Conservation (phyloP, 2,888 invertebrate species). For the Protula sp. region DNA sequence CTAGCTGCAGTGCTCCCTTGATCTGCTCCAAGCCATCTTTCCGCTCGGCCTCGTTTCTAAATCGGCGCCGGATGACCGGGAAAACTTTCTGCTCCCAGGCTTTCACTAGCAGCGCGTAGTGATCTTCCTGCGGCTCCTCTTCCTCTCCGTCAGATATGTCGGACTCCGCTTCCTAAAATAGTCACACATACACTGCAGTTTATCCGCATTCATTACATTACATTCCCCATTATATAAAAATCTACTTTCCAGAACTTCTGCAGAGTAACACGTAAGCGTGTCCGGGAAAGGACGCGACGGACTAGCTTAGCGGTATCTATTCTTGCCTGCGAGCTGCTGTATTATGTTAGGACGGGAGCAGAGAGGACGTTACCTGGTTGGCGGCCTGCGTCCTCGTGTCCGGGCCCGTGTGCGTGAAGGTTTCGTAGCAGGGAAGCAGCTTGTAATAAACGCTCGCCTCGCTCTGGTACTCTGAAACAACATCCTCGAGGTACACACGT, state of each 20-base stretch:
- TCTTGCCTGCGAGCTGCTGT: no score
- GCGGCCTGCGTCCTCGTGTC: slow-evolving; percentile 29
- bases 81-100: slow-evolving; percentile 55
- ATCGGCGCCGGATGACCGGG: slow-evolving; percentile 50
- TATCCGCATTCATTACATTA: no score
- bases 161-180: slow-evolving; percentile 38
- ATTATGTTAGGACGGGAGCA: no score
- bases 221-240: no score
- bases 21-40: slow-evolving; percentile 55
- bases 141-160: slow-evolving; percentile 45
- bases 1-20: slow-evolving; percentile 51
- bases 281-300: no score
- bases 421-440: slow-evolving; percentile 41
- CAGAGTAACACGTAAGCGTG: no score
- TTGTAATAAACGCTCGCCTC: slow-evolving; percentile 41
- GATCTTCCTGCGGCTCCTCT: slow-evolving; percentile 44
- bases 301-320: no score
- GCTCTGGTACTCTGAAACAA: slow-evolving; percentile 40
- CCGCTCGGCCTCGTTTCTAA: slow-evolving; percentile 53
- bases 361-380: slow-evolving; percentile 26
- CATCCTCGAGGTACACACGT: neutral
- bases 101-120: slow-evolving; percentile 51
- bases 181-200: no score
- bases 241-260: no score
- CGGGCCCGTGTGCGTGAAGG: slow-evolving; percentile 42